Percentiles rank a stretch among this genome's conserved stretches.
These are phyloP conservation scores for Perizoma affinitatum DNA, from an alignment of 2,888 invertebrate species.

Conservation along the genomic window DNA sequence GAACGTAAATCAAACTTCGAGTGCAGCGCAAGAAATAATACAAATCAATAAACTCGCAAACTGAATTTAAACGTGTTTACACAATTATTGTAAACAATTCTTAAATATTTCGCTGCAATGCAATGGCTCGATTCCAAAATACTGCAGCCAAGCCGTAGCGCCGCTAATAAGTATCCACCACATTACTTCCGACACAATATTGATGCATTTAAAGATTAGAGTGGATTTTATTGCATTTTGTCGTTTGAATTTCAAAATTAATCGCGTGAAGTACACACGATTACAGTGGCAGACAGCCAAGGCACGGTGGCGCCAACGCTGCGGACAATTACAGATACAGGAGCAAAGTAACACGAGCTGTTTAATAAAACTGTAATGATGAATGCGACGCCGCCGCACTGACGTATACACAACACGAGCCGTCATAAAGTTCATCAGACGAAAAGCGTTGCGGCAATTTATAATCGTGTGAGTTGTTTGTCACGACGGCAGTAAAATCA, in stretches of 20 bases:
- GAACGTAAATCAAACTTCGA: slow-evolving; percentile 40
- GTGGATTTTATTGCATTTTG: slow-evolving; percentile 55
- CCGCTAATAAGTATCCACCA: slow-evolving; percentile 47
- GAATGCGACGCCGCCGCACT: slow-evolving; percentile 58
- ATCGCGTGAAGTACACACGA: slow-evolving; percentile 58
- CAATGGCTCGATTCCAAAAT: slow-evolving; percentile 58
- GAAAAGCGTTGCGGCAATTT: slow-evolving; percentile 26
- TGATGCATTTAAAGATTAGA: slow-evolving; percentile 51
- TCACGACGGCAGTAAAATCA: slow-evolving; percentile 48
- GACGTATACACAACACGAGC: slow-evolving; percentile 43
- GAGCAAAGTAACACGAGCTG: slow-evolving; percentile 66
- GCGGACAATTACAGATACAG: slow-evolving; percentile 70
- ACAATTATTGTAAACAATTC: slow-evolving; percentile 52
- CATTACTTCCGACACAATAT: slow-evolving; percentile 46
- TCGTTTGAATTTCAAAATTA: slow-evolving; percentile 62
- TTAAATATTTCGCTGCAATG: slow-evolving; percentile 49
- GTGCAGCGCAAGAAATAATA: slow-evolving; percentile 37
- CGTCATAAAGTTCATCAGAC: slow-evolving; percentile 49
- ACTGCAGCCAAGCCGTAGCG: slow-evolving; percentile 37
- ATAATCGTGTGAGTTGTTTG: slow-evolving; percentile 30
- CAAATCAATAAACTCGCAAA: slow-evolving; percentile 20
- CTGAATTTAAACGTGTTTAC: slow-evolving; percentile 47
- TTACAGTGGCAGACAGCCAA: slow-evolving; percentile 75
- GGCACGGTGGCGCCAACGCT: slow-evolving; percentile 68
- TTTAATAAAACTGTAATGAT: slow-evolving; percentile 68